Percentiles rank a stretch among this genome's conserved stretches.
These are phyloP conservation scores for Corythoichthys haematopterus DNA, from an alignment of 2,113 vertebrate genomes.

Conservation along the genomic window DNA sequence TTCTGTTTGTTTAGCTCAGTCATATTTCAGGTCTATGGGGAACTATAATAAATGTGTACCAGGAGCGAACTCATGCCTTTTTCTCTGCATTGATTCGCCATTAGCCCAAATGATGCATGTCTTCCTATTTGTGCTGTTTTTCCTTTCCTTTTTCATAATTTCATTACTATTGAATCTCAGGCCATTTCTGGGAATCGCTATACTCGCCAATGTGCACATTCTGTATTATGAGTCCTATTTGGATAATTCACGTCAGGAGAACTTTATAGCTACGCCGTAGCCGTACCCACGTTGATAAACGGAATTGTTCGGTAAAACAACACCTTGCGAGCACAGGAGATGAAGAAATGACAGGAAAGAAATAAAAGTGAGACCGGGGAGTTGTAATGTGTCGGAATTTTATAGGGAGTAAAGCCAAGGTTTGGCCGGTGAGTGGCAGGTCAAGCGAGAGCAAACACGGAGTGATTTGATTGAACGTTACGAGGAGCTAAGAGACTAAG, in stretches of 20 bases:
- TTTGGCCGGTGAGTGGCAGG: conserved; percentile 17
- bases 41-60: conserved; percentile 30
- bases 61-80: conserved; percentile 43
- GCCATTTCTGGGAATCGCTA: conserved; percentile 43
- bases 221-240: conserved; percentile 42
- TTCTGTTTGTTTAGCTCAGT: conserved; percentile 42
- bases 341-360: background rate
- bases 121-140: conserved; percentile 57
- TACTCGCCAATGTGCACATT: conserved; percentile 51
- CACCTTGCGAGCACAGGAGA: background rate
- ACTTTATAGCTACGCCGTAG: conserved; percentile 27
- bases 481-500: conserved; percentile 18
- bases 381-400: background rate
- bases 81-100: conserved; percentile 45
- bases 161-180: conserved; percentile 47
- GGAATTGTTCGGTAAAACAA: conserved; percentile 16
- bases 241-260: conserved; percentile 38
- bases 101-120: conserved; percentile 47
- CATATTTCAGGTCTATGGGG: conserved; percentile 41
- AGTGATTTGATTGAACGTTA: conserved; percentile 32
- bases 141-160: conserved; percentile 39
- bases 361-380: background rate
- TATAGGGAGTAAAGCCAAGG: conserved; percentile 13
- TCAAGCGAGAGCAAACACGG: conserved; percentile 20
- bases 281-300: conserved; percentile 10